phyloP scores from a whole-genome alignment of 2,888 invertebrate genomes.

The Doris montereyensis region DNA sequence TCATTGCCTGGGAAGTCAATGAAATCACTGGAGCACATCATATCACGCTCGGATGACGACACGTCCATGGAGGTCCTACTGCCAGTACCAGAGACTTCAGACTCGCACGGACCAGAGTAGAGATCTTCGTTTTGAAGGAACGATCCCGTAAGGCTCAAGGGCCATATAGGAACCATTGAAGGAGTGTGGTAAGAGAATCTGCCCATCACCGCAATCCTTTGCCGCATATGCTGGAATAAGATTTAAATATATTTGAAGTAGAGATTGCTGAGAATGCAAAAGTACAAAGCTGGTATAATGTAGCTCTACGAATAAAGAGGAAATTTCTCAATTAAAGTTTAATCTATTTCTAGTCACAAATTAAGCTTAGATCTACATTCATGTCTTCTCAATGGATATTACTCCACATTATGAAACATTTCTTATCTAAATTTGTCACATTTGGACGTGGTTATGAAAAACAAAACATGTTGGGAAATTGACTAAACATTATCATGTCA shows the following conservation, averaged over 20 bases:
- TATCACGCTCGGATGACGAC: slow-evolving; percentile 64
- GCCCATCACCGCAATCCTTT: slow-evolving; percentile 46
- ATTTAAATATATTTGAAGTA: neutral
- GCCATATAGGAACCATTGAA: slow-evolving; percentile 46
- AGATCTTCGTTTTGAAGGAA: slow-evolving; percentile 37
- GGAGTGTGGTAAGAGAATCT: slow-evolving; percentile 45
- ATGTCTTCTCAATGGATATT: no score
- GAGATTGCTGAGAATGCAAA: neutral
- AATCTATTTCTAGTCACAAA: no score
- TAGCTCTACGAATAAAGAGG: no score
- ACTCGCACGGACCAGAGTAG: slow-evolving; percentile 56
- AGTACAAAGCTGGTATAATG: no score
- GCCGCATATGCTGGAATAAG: slow-evolving; percentile 47
- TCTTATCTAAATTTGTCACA: no score
- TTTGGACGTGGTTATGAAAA: no score
- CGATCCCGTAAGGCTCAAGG: no score
- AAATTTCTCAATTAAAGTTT: no score
- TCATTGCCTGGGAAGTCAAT: slow-evolving; percentile 61
- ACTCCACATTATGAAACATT: no score
- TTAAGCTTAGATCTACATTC: no score
- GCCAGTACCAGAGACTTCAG: slow-evolving; percentile 59
- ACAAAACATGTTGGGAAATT: no score
- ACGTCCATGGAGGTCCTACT: slow-evolving; percentile 65
- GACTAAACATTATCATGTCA: no score
- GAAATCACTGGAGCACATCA: slow-evolving; percentile 68